These are phyloP conservation scores for Phymatocera aterrima DNA, from an alignment of 2,888 invertebrate species.

Conservation along the genomic window DNA sequence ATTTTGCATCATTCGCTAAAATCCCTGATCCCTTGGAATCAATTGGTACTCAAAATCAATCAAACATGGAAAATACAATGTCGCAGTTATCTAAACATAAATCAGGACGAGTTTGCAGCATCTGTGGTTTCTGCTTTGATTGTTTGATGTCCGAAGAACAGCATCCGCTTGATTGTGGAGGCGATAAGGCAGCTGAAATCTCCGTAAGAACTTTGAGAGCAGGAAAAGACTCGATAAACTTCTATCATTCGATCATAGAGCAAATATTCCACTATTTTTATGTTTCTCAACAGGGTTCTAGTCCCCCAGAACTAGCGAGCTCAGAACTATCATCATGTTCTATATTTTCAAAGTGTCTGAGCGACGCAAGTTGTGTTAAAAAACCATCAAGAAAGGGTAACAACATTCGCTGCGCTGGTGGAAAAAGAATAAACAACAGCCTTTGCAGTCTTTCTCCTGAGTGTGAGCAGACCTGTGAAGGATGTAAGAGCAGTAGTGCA, in stretches of 20 bases:
- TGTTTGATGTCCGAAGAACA: not conserved
- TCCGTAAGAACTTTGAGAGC: not conserved
- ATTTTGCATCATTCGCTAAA: constrained; percentile 62
- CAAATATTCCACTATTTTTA: not conserved
- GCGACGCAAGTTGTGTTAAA: constrained; percentile 24
- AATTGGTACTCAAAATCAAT: not conserved
- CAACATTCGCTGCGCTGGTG: not conserved
- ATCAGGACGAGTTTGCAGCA: constrained; percentile 6
- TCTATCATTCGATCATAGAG: not conserved
- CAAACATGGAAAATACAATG: constrained; percentile 15
- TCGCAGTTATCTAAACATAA: not conserved
- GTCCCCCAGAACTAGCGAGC: not conserved
- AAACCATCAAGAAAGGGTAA: not conserved
- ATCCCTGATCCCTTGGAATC: constrained; percentile 48
- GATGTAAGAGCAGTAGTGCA: not conserved
- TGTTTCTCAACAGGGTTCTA: not conserved
- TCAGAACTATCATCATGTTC: constrained; percentile 34
- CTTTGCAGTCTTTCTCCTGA: not conserved
- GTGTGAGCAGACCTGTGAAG: constrained; percentile 5
- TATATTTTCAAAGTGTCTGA: constrained; percentile 33
- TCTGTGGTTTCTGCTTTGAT: constrained; percentile 10
- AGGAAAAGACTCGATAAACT: not conserved
- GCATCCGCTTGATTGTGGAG: not conserved
- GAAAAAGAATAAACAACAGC: not conserved
- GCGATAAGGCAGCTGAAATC: not conserved